Evolutionary conservation across 2,888 invertebrate species (phyloP), one percentile per base, ranked within the genome.

Genomic region (Nemotelus pantherinus): DNA sequence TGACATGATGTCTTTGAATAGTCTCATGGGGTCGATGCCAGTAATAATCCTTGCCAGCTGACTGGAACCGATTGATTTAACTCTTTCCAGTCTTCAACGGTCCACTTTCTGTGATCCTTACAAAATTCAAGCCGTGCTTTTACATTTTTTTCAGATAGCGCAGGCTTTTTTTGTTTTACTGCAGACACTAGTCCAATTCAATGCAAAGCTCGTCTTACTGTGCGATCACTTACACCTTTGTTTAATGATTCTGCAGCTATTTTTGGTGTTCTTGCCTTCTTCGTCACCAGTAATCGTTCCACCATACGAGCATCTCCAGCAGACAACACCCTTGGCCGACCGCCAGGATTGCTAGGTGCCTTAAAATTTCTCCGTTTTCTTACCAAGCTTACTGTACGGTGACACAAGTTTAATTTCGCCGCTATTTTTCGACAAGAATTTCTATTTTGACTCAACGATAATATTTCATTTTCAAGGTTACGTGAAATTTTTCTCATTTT

Each of bases 41-140:
- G 48, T 50, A 77, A 74, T 72, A 80, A 47, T 78, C 58, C 76
- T 77, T 79, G n/a, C 75, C 76, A 60, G 78, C 77, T 57, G 76
- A 80, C 25, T 78, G 72, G 60, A 76, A 76, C 9, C 57, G 58
- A 48, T 74, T 72, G n/a, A 79, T 75, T 70, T 77, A 44, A 77
- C 75, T 10, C 64, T 47, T 78, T 78, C 77, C 64, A 80, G 57
- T 78, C 78, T 63, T 80, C 67, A 57, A 45, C 48, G 9, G 41
- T 74, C 45, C 74, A 78, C 57, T 65, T n/a, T 43, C 48, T 55
- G 47, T 76, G 67, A 25, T 78, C 58, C 47, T 75, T 78, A 7
- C 67, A 70, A 47, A 79, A 79, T 43, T 79, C 77, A 50, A 76
- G 60, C 43, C 55, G 47, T 53, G 70, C 77, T 55, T 80, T 79